A percentile compares a stretch with the other conserved stretches of the same genome.
phyloP scores from a whole-genome alignment of 2,888 invertebrate species.

The Linhomoeus sp. region DNA sequence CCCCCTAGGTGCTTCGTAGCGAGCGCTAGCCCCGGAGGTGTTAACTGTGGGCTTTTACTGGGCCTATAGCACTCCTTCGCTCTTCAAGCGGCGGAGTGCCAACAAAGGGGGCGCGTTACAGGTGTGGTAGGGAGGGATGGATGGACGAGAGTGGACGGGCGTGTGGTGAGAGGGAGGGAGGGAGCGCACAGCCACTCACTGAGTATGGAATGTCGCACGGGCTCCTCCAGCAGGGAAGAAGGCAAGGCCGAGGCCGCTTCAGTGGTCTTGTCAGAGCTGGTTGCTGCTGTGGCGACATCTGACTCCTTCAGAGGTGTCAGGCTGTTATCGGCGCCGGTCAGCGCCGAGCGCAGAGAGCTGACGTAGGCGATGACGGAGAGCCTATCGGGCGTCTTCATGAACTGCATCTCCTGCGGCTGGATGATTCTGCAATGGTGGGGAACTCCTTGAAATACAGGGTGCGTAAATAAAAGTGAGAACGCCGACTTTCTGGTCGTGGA shows the following conservation, averaged over 20 bases:
- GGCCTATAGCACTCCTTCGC: no score
- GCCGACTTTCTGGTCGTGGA: no score
- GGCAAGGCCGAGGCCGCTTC: not conserved
- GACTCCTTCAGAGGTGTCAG: not conserved
- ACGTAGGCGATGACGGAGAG: constrained; percentile 6
- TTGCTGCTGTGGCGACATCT: not conserved
- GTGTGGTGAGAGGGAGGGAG: not conserved
- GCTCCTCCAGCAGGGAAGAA: not conserved
- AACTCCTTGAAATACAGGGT: no score
- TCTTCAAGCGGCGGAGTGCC: no score
- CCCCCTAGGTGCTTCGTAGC: no score
- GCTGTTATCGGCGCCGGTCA: not conserved
- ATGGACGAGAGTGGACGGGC: not conserved
- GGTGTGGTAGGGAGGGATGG: no score
- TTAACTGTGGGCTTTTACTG: no score
- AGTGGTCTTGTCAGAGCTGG: not conserved
- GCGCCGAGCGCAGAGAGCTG: not conserved
- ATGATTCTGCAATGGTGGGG: constrained; percentile 1
- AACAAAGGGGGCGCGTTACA: no score
- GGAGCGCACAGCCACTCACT: not conserved
- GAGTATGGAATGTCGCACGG: not conserved
- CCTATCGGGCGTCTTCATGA: constrained; percentile 6
- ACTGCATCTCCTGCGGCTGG: constrained; percentile 4
- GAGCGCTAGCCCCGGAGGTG: no score
- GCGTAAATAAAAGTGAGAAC: no score